Evolutionary conservation across 2,797 vertebrate genomes (phyloP).

Genomic region (Aselliscus stoliczkanus): DNA sequence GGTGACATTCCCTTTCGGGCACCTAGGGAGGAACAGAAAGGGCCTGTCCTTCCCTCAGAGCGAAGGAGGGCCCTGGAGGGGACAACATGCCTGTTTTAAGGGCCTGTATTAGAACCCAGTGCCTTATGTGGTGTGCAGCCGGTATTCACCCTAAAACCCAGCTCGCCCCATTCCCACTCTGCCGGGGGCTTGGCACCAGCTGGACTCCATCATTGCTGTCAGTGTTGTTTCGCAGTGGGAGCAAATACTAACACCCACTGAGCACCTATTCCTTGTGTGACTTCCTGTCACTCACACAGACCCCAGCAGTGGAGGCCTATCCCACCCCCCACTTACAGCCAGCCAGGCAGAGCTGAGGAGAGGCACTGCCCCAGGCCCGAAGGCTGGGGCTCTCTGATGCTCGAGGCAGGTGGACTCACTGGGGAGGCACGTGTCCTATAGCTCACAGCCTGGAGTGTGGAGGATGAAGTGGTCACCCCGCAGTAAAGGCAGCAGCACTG

Average conservation of each 20-base stretch:
- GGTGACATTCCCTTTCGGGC: background rate
- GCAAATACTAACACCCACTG: no score
- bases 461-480: accelerated
- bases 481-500: background rate
- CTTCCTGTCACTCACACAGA: background rate
- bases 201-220: no score
- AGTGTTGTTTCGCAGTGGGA: background rate
- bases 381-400: no score
- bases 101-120: background rate
- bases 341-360: background rate
- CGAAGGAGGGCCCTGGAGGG: no score
- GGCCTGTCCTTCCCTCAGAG: background rate
- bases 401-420: background rate
- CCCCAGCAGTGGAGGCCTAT: background rate
- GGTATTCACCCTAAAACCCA: background rate
- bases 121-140: background rate
- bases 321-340: background rate
- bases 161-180: background rate
- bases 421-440: accelerated
- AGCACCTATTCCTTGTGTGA: background rate
- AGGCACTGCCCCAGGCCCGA: accelerated
- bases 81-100: background rate
- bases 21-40: background rate
- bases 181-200: background rate
- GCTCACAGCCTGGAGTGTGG: background rate